Conservation (phyloP, 2,113 vertebrate genomes). For the Osmerus eperlanus region DNA sequence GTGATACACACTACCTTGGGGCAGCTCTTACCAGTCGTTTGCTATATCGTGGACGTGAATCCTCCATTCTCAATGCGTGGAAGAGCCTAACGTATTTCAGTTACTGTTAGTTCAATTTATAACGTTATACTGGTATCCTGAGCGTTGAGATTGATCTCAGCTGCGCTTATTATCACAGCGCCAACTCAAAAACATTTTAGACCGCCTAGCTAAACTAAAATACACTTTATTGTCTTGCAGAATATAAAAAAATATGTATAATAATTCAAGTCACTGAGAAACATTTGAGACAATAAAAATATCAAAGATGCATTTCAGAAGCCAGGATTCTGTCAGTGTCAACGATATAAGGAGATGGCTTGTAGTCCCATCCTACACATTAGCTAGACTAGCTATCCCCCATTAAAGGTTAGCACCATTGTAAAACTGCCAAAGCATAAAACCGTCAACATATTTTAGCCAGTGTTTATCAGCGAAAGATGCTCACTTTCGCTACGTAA, state of each 20-base stretch:
- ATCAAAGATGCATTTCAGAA: too few relatives aligned
- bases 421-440: conserved; percentile 15
- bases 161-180: too few relatives aligned
- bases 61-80: conserved; percentile 60
- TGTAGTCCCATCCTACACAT: not conserved
- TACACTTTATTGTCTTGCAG: too few relatives aligned
- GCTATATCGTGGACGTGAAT: conserved; percentile 78
- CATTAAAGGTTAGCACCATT: conserved; percentile 41
- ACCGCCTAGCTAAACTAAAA: too few relatives aligned
- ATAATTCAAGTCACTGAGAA: not conserved
- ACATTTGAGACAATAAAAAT: too few relatives aligned
- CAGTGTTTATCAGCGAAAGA: not conserved
- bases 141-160: not conserved
- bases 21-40: conserved; percentile 85
- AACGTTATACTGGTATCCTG: not conserved
- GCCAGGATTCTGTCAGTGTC: too few relatives aligned
- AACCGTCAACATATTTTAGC: not conserved
- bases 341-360: not conserved
- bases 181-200: too few relatives aligned
- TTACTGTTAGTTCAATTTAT: not conserved
- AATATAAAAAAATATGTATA: not conserved
- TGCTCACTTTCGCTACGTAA: not conserved
- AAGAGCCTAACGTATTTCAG: too few relatives aligned
- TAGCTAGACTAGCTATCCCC: conserved; percentile 32
- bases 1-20: not conserved